Conservation (phyloP, 37 sponge, comb jelly and placozoan species). For the Halisarca cf. caerulea region DNA sequence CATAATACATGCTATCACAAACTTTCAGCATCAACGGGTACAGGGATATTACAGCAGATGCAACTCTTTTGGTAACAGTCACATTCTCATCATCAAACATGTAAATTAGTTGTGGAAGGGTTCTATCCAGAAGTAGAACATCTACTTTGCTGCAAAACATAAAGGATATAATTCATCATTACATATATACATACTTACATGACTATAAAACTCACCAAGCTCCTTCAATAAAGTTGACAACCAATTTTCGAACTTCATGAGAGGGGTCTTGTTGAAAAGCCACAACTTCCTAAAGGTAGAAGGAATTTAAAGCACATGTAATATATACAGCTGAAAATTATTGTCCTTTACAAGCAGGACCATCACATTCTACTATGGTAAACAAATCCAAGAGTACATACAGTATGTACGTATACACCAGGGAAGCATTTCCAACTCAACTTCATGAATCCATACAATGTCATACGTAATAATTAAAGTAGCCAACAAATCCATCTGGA, state of each 20-base stretch:
- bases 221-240: slow-evolving; percentile 82
- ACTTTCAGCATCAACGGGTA: slow-evolving; percentile 12
- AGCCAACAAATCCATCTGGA: no score
- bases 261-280: slow-evolving; percentile 79
- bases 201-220: slow-evolving; percentile 64
- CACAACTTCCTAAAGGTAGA: slow-evolving; percentile 78
- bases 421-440: no score
- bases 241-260: slow-evolving; percentile 89
- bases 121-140: background rate
- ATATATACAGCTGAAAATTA: background rate
- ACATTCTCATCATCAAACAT: background rate
- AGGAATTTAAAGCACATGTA: background rate
- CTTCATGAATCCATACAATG: no score
- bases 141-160: slow-evolving; percentile 7
- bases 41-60: background rate
- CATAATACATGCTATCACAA: slow-evolving; percentile 48
- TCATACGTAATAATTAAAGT: no score
- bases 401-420: no score
- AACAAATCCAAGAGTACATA: no score
- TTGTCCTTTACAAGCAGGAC: no score
- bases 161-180: background rate
- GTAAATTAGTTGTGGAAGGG: background rate
- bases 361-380: no score
- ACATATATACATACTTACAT: no score
- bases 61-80: background rate